Percentiles rank a stretch among this genome's conserved stretches.
Conservation (phyloP, 2,888 invertebrate species). For the Sinodicranocentrus sp. region DNA sequence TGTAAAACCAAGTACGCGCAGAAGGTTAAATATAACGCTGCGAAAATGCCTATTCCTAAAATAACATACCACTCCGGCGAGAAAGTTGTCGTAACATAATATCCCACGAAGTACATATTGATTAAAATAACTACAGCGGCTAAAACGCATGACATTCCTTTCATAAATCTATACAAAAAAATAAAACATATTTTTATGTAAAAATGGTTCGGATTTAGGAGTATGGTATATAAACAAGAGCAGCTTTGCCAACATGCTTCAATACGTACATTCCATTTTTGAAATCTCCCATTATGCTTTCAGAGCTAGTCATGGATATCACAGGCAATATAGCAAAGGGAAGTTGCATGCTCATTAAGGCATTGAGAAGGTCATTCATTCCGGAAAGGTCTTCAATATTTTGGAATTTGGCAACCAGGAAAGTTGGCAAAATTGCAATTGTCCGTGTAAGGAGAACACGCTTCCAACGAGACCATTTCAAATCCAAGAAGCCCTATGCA, state of each 20-base stretch:
- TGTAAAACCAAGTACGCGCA: conserved; percentile 87
- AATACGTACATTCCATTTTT: conserved; percentile 85
- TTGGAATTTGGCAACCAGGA: conserved; percentile 85
- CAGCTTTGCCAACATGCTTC: too few species aligned
- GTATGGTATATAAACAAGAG: too few species aligned
- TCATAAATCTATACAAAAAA: conserved; percentile 82
- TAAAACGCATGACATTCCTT: conserved; percentile 84
- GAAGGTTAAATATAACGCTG: conserved; percentile 85
- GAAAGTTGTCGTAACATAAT: conserved; percentile 81
- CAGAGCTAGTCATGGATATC: conserved; percentile 90
- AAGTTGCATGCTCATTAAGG: conserved; percentile 81
- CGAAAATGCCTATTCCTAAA: conserved; percentile 81
- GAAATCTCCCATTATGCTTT: conserved; percentile 90
- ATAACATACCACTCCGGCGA: conserved; percentile 80
- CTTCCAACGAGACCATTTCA: conserved; percentile 92
- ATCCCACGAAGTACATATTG: conserved; percentile 87
- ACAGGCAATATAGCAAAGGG: conserved; percentile 81
- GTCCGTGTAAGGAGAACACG: conserved; percentile 90
- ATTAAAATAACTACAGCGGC: conserved; percentile 87
- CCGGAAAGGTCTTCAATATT: conserved; percentile 85
- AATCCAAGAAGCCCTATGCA: conserved; percentile 86
- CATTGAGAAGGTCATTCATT: conserved; percentile 86
- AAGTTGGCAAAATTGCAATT: conserved; percentile 88
- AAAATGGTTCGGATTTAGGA: too few species aligned
- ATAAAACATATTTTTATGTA: too few species aligned